phyloP scores from a whole-genome alignment of 2,888 invertebrate species.

The Drosophila hamatofila region DNA sequence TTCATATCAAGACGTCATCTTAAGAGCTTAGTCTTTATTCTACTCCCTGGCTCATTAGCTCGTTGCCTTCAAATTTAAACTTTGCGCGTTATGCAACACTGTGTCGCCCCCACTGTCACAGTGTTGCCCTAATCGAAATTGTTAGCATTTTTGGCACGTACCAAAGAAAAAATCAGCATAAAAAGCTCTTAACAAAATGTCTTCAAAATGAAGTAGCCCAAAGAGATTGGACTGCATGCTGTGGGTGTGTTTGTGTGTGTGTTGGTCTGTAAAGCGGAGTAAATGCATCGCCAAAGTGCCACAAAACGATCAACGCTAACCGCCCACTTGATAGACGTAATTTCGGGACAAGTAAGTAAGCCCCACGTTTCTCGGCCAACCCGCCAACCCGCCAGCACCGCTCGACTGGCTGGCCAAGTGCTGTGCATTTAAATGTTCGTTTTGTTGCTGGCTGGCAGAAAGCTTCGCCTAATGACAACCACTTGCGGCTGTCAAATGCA shows the following conservation, averaged over 20 bases:
- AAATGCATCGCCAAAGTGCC: slow-evolving; percentile 67
- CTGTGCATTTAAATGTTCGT: slow-evolving; percentile 77
- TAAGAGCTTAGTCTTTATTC: neutral
- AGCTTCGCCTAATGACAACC: slow-evolving; percentile 75
- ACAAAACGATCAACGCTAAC: slow-evolving; percentile 72
- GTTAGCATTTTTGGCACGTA: slow-evolving; percentile 58
- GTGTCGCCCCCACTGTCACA: neutral
- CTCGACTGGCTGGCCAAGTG: slow-evolving; percentile 33
- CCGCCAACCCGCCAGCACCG: no score
- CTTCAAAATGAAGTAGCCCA: slow-evolving; percentile 44
- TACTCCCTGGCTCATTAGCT: slow-evolving; percentile 19
- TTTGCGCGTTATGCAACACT: slow-evolving; percentile 22
- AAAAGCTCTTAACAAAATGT: slow-evolving; percentile 43
- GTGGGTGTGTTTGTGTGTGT: neutral
- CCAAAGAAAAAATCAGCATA: slow-evolving; percentile 52
- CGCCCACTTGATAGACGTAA: slow-evolving; percentile 78
- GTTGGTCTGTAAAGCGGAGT: neutral
- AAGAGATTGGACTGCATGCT: slow-evolving; percentile 18
- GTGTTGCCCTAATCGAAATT: slow-evolving; percentile 37
- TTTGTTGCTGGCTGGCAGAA: slow-evolving; percentile 60
- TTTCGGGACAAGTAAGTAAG: slow-evolving; percentile 46
- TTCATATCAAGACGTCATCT: neutral
- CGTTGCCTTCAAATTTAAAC: slow-evolving; percentile 3
- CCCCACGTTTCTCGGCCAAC: neutral
- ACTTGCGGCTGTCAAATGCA: slow-evolving; percentile 81